Evolutionary conservation across 2,888 invertebrate species (phyloP).

Genomic region (Maniola hyperantus): DNA sequence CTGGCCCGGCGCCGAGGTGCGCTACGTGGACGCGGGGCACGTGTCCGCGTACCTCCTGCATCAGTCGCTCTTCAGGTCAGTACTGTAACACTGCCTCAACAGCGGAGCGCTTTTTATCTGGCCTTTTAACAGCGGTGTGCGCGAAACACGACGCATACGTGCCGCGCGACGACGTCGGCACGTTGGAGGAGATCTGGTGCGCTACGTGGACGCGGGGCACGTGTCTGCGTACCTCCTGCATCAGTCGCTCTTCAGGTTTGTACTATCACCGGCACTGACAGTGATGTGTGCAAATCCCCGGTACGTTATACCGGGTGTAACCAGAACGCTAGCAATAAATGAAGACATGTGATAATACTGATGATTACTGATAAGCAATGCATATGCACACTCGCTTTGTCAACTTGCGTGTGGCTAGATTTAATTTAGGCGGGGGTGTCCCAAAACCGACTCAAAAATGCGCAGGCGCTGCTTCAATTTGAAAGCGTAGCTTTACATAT

Average conservation of each 20-base stretch:
- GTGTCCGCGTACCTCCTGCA: conserved; percentile 94
- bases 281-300: no score
- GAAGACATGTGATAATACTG: no score
- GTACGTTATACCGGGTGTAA: no score
- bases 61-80: conserved; percentile 93
- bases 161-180: conserved; percentile 91
- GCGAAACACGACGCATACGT: conserved; percentile 96
- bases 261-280: no score
- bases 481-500: no score
- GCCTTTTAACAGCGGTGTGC: conserved; percentile 85
- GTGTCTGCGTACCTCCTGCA: conserved; percentile 94
- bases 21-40: conserved; percentile 94
- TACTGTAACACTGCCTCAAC: not conserved
- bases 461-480: no score
- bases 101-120: conserved; percentile 53
- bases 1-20: conserved; percentile 96
- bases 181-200: conserved; percentile 89
- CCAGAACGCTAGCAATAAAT: no score
- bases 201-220: conserved; percentile 94
- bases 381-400: no score
- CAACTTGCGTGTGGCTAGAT: no score
- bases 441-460: no score
- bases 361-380: no score
- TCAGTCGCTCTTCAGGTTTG: conserved; percentile 93
- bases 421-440: no score